Percentiles rank a stretch among this genome's conserved stretches.
These are phyloP conservation scores for Odontomyia ornata DNA, from an alignment of 2,888 invertebrate species.

Conservation along the genomic window DNA sequence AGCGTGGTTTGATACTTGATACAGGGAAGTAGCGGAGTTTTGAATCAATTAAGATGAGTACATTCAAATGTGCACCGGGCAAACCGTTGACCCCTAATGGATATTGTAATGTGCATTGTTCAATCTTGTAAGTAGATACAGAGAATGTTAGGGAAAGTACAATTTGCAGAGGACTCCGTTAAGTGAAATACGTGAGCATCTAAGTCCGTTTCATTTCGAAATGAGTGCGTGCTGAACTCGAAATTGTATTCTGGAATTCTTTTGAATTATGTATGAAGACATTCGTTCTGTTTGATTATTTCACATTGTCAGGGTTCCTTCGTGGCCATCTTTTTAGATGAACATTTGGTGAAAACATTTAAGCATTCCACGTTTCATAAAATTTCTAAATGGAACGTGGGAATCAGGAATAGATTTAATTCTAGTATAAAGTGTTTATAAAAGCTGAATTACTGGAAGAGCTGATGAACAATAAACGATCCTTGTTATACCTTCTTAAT, in stretches of 20 bases:
- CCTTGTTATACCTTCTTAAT: no score
- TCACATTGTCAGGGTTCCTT: no score
- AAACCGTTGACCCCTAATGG: slow-evolving; percentile 6
- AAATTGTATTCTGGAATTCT: not conserved
- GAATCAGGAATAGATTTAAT: no score
- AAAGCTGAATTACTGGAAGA: no score
- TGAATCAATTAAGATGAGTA: slow-evolving; percentile 38
- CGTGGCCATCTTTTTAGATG: no score
- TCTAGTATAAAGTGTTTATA: no score
- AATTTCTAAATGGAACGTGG: no score
- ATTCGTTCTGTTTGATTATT: not conserved
- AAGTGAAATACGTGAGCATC: not conserved
- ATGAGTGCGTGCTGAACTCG: slow-evolving; percentile 22
- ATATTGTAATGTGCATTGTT: slow-evolving; percentile 29
- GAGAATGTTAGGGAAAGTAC: not conserved
- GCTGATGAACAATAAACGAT: no score
- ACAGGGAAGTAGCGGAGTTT: slow-evolving; percentile 6
- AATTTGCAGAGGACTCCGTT: slow-evolving; percentile 6
- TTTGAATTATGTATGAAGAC: slow-evolving; percentile 3
- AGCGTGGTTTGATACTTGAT: not conserved
- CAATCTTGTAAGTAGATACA: not conserved
- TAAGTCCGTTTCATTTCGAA: slow-evolving; percentile 25
- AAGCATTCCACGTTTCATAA: no score
- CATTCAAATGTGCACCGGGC: slow-evolving; percentile 9
- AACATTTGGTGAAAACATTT: no score